These are phyloP conservation scores for Microtus richardsoni DNA, from an alignment of 2,113 vertebrate genomes.

Conservation along the genomic window DNA sequence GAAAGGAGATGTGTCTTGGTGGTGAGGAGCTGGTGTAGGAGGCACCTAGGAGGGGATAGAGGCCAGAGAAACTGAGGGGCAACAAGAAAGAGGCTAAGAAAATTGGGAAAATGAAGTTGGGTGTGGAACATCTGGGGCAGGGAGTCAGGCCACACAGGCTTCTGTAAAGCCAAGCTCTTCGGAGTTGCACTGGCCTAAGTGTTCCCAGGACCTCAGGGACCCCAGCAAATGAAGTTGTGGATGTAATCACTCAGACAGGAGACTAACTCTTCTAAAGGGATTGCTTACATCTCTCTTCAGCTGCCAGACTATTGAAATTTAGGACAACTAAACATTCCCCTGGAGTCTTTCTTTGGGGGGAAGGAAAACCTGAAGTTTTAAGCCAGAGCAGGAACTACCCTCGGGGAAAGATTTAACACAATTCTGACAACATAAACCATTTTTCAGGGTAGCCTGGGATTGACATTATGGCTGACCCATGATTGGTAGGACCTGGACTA, in stretches of 20 bases:
- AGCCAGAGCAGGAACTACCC: neutral
- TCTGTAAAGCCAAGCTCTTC: neutral
- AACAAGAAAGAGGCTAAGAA: neutral
- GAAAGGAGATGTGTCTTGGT: accelerated
- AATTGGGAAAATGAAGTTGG: too few species aligned
- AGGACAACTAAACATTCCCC: neutral
- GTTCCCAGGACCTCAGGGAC: neutral
- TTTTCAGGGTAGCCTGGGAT: neutral
- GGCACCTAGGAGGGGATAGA: too few species aligned
- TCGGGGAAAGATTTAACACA: neutral
- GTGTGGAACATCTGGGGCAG: too few species aligned
- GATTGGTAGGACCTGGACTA: neutral
- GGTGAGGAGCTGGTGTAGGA: neutral
- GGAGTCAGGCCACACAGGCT: neutral
- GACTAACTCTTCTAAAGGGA: neutral
- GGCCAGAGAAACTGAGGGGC: too few species aligned
- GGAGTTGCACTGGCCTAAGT: neutral
- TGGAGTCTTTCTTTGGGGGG: neutral
- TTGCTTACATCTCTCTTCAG: accelerated
- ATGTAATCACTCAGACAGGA: neutral
- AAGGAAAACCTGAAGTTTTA: neutral
- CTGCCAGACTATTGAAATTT: neutral
- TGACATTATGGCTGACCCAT: too few species aligned
- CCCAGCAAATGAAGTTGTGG: neutral
- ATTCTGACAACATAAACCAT: neutral